A percentile compares a stretch with the other conserved stretches of the same genome.
Conservation (phyloP, 2,797 vertebrate species). For the Danio jaintianensis region DNA sequence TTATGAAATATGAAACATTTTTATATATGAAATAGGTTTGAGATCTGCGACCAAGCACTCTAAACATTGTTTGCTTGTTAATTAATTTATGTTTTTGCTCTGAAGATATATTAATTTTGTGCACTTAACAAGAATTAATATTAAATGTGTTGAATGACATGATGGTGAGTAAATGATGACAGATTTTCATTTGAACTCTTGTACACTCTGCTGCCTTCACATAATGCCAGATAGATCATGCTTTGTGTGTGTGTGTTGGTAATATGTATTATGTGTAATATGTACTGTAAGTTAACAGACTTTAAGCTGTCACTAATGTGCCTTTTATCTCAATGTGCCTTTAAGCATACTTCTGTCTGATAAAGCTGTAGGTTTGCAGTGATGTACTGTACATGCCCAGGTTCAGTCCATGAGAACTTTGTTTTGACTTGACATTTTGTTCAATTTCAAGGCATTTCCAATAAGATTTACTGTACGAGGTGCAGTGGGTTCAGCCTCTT, state of each 20-base stretch:
- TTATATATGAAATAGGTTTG: too few species aligned
- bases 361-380: not conserved
- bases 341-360: not conserved
- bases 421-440: constrained; percentile 20
- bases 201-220: too few species aligned
- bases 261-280: not conserved
- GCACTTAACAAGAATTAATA: too few species aligned
- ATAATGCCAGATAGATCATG: too few species aligned
- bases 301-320: not conserved
- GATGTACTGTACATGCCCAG: not conserved
- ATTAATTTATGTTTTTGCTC: too few species aligned
- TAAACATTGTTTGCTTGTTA: too few species aligned
- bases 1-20: too few species aligned
- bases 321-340: not conserved
- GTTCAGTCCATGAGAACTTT: not conserved
- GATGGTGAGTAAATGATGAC: too few species aligned
- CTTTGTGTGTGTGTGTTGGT: not conserved
- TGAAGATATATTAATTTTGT: too few species aligned
- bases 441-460: not conserved
- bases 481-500: not conserved
- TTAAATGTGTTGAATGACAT: too few species aligned
- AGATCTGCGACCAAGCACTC: too few species aligned
- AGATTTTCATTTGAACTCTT: not conserved
- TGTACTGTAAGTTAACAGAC: not conserved
- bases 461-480: not conserved